These are phyloP conservation scores for Hippolais icterina DNA, from an alignment of 2,113 vertebrate genomes.

Conservation along the genomic window DNA sequence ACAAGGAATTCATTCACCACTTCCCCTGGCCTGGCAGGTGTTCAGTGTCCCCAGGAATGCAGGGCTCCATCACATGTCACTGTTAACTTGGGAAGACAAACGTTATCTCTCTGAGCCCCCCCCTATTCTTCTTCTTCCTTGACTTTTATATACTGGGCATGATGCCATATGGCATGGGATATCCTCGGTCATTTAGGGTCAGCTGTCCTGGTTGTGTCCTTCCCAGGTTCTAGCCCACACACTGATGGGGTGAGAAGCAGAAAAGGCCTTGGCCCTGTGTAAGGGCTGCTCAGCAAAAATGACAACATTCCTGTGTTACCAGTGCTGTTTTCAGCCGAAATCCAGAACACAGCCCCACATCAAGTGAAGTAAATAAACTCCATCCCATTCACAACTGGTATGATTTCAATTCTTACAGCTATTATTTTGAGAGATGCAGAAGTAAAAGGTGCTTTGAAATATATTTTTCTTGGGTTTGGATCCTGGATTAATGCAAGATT, in stretches of 20 bases:
- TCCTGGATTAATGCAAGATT: background rate
- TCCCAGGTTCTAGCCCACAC: background rate
- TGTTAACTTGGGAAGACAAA: background rate
- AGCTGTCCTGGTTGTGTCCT: background rate
- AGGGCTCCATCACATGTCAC: background rate
- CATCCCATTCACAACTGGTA: background rate
- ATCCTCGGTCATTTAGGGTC: background rate
- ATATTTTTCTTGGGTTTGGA: background rate
- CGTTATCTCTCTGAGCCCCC: fast-evolving
- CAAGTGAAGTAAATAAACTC: background rate
- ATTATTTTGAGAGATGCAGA: background rate
- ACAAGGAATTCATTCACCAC: background rate
- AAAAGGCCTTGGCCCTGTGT: background rate
- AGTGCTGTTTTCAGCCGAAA: background rate
- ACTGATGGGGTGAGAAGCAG: background rate
- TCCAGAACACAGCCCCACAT: background rate
- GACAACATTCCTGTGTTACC: background rate
- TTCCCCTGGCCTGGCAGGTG: background rate
- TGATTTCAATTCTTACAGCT: background rate
- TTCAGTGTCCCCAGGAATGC: background rate
- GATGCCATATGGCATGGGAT: background rate
- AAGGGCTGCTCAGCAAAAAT: background rate
- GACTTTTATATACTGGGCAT: background rate
- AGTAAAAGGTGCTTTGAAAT: background rate
- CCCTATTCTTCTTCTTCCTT: background rate